Base-by-base conservation (phyloP, 2,797 vertebrate genomes). In the Taenioides sp. region DNA sequence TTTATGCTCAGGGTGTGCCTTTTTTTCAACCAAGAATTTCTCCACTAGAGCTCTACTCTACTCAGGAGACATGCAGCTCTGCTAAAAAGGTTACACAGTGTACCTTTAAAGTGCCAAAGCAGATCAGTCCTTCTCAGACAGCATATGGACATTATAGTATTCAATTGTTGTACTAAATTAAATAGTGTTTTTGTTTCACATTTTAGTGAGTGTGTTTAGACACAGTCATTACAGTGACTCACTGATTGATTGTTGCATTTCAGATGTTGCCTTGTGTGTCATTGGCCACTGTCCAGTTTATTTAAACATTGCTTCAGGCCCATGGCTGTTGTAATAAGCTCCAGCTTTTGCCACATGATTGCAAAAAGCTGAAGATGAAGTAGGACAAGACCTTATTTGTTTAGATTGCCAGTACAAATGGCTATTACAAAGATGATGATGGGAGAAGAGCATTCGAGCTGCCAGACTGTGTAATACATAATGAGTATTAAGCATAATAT, bases 401-500 rank as follows among this genome's bases (percentile, higher is more conserved):
- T 54, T 22, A 54, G 20, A 9, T 55, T 23, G n/a, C 54, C 31
- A 40, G 61, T 40, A 40, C 61, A 63, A 63, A 40, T 37, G 31
- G 60, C 20, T 40, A 40, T 34, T 16, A 63, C 34, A 22, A 20
- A 12, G 31, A 40, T n/a, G 28, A 62, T 28, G 25, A 62, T 49
- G 37, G 40, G 22, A 16, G 22, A 43, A 25, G 62, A 14, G 22
- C n/a, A 16, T 16, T 64, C 22, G 14, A 64, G 62, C 37, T 64
- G 62, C 62, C 37, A 64, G 62, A 27, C 23, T 65, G 22, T 47
- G n/a, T 37, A 63, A 63, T 63, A 2, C 61, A 37, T 63, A 62
- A 40, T 62, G 40, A 65, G 63, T 52, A 52, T 23, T 62, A 55
- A 65, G 28, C 14, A 40, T 22, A 10, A 3, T 17, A 9, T 27